Conservation (phyloP, 2,888 invertebrate genomes). For the Osedax frankpressi region DNA sequence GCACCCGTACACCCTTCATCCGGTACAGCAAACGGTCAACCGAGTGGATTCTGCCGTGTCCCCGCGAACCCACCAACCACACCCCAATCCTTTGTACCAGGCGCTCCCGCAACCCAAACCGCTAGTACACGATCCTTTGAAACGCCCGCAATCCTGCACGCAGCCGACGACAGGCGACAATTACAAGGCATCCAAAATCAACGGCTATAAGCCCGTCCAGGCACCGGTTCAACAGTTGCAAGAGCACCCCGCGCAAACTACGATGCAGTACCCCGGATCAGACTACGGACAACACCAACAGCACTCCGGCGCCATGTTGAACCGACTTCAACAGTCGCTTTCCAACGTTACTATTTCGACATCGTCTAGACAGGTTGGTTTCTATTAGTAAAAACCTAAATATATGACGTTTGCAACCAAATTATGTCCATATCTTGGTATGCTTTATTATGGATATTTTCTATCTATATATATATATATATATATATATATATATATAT, state of each 20-base stretch:
- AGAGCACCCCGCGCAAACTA: background rate
- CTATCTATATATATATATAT: too few relatives aligned
- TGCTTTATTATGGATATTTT: too few relatives aligned
- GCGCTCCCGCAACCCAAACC: background rate
- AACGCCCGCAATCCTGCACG: background rate
- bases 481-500: too few relatives aligned
- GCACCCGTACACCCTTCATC: background rate
- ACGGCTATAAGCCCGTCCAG: background rate
- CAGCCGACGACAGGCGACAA: background rate
- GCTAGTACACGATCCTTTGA: background rate
- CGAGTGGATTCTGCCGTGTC: background rate
- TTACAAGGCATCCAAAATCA: background rate
- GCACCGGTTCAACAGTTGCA: background rate
- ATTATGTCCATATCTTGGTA: too few relatives aligned
- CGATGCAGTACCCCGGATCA: background rate
- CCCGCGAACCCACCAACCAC: background rate
- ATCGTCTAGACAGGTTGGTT: background rate
- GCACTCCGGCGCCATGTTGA: background rate
- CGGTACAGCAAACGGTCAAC: background rate
- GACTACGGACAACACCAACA: background rate
- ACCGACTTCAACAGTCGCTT: slow-evolving; percentile 5
- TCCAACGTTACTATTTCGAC: background rate
- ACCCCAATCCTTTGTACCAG: background rate
- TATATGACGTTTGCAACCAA: too few relatives aligned
- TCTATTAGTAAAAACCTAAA: too few relatives aligned